phyloP scores from a whole-genome alignment of 2,113 vertebrate genomes.

The Muntiacus muntjak region DNA sequence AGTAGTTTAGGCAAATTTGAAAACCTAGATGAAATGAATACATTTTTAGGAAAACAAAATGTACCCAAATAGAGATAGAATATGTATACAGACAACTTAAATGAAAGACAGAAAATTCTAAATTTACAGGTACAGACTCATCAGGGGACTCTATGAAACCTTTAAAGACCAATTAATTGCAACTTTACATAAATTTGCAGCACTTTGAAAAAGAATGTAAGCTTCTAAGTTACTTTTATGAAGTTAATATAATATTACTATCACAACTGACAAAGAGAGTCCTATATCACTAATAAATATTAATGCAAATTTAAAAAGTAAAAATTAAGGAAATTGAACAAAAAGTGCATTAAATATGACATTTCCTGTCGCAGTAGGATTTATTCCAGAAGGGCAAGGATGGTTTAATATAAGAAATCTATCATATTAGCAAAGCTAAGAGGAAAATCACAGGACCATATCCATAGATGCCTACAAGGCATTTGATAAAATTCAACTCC shows the following conservation, averaged over 20 bases:
- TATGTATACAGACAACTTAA: background rate
- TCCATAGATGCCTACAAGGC: background rate
- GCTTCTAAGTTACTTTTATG: background rate
- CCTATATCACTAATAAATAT: background rate
- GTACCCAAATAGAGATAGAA: background rate
- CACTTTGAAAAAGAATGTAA: background rate
- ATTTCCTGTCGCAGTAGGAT: background rate
- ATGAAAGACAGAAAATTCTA: background rate
- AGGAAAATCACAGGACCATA: background rate
- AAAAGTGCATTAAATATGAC: background rate
- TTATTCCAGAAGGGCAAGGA: background rate
- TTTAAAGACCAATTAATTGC: background rate
- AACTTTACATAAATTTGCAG: background rate
- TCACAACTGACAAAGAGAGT: background rate
- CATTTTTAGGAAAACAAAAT: background rate
- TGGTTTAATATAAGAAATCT: background rate
- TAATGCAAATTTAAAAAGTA: background rate
- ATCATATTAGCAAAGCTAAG: background rate
- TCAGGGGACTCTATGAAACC: background rate
- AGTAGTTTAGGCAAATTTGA: background rate
- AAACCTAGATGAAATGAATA: background rate
- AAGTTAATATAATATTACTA: background rate
- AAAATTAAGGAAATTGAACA: background rate
- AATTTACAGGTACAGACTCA: background rate
- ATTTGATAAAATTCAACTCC: background rate